Percentiles rank a stretch among this genome's conserved stretches.
phyloP scores from a whole-genome alignment of 2,113 vertebrate species.

The Macaca fascicularis region DNA sequence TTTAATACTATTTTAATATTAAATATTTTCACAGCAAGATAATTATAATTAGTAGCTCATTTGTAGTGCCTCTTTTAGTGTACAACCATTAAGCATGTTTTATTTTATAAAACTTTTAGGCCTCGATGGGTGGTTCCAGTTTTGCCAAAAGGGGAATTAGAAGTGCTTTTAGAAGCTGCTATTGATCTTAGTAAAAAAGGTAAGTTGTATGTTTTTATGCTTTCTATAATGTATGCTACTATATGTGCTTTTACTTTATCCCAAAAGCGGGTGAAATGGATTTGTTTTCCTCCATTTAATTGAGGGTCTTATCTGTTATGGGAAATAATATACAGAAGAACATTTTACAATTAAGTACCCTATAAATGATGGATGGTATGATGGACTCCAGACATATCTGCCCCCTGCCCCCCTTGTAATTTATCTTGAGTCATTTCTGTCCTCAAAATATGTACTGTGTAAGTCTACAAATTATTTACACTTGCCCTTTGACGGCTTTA shows the following conservation, averaged over 20 bases:
- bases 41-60: constrained; percentile 41
- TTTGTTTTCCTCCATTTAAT: constrained; percentile 22
- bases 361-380: background rate
- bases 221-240: background rate
- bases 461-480: background rate
- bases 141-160: constrained; percentile 99
- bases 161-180: constrained; percentile 99
- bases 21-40: constrained; percentile 32
- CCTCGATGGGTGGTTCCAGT: constrained; percentile 99
- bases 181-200: constrained; percentile 99
- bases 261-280: background rate
- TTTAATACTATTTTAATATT: constrained; percentile 38
- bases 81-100: constrained; percentile 45
- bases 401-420: background rate
- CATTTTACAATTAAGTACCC: background rate
- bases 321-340: background rate
- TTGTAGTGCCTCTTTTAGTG: constrained; percentile 18
- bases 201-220: constrained; percentile 75
- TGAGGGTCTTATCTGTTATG: background rate
- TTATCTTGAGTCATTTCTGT: background rate
- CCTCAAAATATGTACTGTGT: background rate
- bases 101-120: constrained; percentile 82
- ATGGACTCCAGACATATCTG: background rate
- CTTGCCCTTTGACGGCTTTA: background rate
- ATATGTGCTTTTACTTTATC: background rate